These are phyloP conservation scores for Lemur catta DNA, from an alignment of 2,797 vertebrate genomes.

Conservation along the genomic window DNA sequence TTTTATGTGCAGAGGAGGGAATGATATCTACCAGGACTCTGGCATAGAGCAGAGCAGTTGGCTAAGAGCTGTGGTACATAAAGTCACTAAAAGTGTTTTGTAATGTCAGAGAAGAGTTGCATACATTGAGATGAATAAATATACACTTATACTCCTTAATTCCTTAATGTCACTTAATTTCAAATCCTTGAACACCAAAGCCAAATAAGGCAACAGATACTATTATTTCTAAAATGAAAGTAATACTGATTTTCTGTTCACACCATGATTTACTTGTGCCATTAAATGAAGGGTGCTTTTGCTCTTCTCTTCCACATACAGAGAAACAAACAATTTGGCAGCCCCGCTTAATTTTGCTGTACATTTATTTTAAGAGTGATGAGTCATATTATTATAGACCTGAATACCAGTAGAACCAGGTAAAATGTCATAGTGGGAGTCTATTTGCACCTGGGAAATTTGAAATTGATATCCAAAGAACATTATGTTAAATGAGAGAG, in stretches of 20 bases:
- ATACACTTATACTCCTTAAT: not conserved
- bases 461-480: conserved; percentile 26
- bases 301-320: not conserved
- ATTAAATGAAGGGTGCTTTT: not conserved
- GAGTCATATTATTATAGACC: not conserved
- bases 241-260: not conserved
- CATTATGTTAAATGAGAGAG: not conserved
- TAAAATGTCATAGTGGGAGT: not conserved
- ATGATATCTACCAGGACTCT: not conserved
- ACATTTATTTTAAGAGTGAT: not conserved
- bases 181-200: not conserved
- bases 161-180: not conserved
- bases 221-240: conserved; percentile 27
- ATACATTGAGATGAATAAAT: not conserved
- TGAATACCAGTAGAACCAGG: not conserved
- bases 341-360: not conserved
- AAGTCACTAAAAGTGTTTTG: not conserved
- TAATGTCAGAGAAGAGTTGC: not conserved
- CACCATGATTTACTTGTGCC: not conserved
- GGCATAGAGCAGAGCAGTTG: not conserved
- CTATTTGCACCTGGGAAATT: not conserved
- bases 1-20: not conserved
- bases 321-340: not conserved
- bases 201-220: not conserved
- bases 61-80: not conserved